Conservation (phyloP, 2,888 invertebrate genomes). For the Drosophila prolongata region DNA sequence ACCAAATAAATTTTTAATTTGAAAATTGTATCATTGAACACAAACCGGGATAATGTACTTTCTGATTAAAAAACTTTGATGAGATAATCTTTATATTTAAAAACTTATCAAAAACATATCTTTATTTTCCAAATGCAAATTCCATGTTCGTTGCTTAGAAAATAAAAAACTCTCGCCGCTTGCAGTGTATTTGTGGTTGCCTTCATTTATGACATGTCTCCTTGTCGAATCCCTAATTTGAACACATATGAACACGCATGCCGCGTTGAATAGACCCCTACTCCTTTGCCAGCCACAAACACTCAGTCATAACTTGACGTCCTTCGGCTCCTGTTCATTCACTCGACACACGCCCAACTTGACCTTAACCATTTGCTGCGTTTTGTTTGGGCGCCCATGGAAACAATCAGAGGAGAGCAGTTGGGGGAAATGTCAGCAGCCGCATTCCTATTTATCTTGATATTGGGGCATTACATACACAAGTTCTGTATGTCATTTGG, state of each 20-base stretch:
- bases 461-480: conserved; percentile 8
- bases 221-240: conserved; percentile 40
- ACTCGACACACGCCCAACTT: conserved; percentile 37
- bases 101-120: no score
- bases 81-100: no score
- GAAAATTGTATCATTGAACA: no score
- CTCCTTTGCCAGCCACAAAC: conserved; percentile 3
- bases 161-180: neutral
- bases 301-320: conserved; percentile 12
- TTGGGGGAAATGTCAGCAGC: conserved; percentile 32
- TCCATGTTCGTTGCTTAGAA: no score
- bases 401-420: conserved; percentile 2
- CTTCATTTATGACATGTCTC: conserved; percentile 28
- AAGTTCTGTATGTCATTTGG: conserved; percentile 10
- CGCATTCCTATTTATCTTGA: conserved; percentile 35
- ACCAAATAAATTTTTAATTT: no score
- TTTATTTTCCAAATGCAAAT: no score
- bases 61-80: no score
- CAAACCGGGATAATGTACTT: no score
- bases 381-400: conserved; percentile 35
- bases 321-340: conserved; percentile 14
- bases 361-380: conserved; percentile 65
- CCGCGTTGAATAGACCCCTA: conserved; percentile 22
- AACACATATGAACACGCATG: conserved; percentile 34
- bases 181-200: conserved; percentile 84